A percentile compares a stretch with the other conserved stretches of the same genome.
phyloP scores from a whole-genome alignment of 2,797 vertebrate genomes.

The Centropyge bicolor region DNA sequence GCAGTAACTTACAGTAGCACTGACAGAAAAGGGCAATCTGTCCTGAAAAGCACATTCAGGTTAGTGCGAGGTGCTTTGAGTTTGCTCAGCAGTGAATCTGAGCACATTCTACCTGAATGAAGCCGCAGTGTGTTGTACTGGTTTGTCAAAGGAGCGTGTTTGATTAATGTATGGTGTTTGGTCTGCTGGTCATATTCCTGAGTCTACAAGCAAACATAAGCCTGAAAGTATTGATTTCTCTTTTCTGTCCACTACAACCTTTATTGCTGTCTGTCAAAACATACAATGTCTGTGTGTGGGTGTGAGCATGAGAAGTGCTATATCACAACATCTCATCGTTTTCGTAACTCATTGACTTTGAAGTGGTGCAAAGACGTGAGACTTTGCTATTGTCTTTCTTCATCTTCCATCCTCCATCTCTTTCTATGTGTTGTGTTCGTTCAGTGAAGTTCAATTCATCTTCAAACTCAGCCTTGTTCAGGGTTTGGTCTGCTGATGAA shows the following conservation, averaged over 20 bases:
- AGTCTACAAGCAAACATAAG: not conserved
- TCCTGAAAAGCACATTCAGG: not conserved
- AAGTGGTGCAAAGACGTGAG: not conserved
- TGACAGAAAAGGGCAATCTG: not conserved
- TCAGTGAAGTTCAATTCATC: not conserved
- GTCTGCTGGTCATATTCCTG: not conserved
- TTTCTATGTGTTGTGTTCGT: not conserved
- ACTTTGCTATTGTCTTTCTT: not conserved
- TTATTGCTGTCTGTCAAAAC: slow-evolving; percentile 15
- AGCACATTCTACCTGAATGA: not conserved
- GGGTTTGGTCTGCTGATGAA: not conserved
- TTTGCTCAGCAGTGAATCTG: not conserved
- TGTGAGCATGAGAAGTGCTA: not conserved
- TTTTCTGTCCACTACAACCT: not conserved
- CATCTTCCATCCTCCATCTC: not conserved
- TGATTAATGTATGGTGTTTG: not conserved
- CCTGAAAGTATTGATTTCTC: not conserved
- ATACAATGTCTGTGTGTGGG: not conserved
- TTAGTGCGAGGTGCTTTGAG: not conserved
- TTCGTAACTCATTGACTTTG: not conserved
- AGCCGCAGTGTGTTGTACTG: not conserved
- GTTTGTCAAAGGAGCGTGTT: not conserved
- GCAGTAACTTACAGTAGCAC: not conserved
- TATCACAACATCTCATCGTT: not conserved
- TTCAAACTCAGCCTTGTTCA: not conserved